Percentiles rank a stretch among this genome's conserved stretches.
phyloP scores from a whole-genome alignment of 1,140 invertebrate genomes.

The Heliconius melpomene region DNA sequence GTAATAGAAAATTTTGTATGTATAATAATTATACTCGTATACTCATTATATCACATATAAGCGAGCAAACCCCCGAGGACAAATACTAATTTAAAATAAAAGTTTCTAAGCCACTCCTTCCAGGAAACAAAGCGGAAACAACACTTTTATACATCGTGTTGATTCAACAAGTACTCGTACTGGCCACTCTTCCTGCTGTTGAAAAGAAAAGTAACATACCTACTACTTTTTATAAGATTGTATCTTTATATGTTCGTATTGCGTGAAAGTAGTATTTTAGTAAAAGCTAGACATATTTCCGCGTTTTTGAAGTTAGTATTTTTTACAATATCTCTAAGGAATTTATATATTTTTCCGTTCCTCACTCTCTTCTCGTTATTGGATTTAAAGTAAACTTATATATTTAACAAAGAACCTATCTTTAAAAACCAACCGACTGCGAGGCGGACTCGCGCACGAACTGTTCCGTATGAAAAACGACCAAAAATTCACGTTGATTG shows the following conservation, averaged over 20 bases:
- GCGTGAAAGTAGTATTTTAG: constrained; percentile 1
- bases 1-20: no score
- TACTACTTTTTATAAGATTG: constrained; percentile 6
- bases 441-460: no score
- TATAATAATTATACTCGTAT: no score
- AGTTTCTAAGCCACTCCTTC: constrained; percentile 21
- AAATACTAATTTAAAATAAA: background rate
- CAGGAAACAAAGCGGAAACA: constrained; percentile 14
- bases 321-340: no score
- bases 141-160: constrained; percentile 8
- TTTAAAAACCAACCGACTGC: no score
- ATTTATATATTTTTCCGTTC: no score
- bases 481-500: no score
- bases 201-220: constrained; percentile 20
- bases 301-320: background rate
- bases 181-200: constrained; percentile 1
- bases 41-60: no score
- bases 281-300: background rate
- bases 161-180: background rate
- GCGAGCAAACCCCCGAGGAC: background rate
- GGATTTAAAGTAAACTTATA: no score
- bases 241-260: background rate
- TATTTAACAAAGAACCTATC: no score
- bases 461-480: no score
- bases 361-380: no score